A percentile compares a stretch with the other conserved stretches of the same genome.
Conservation (phyloP, 2,797 vertebrate species). For the Danio choprae region DNA sequence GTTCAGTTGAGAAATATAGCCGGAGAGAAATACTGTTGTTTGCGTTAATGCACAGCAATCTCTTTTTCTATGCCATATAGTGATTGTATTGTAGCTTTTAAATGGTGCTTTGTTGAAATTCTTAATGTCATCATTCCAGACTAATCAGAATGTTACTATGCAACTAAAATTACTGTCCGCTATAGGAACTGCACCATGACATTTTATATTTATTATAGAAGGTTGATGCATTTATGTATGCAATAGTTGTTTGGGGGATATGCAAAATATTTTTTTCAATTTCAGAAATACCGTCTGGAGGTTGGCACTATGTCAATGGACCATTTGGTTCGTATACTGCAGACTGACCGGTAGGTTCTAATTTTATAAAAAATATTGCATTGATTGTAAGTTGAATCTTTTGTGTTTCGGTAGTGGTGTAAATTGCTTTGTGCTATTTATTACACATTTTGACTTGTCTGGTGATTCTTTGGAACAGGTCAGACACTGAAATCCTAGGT, state of each 20-base stretch:
- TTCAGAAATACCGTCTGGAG: conserved; percentile 94
- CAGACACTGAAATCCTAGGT: conserved; percentile 98
- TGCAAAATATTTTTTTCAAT: background rate
- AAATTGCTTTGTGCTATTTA: background rate
- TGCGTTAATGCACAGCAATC: background rate
- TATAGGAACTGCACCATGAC: background rate
- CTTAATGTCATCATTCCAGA: background rate
- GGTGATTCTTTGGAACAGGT: conserved; percentile 73
- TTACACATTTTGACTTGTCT: background rate
- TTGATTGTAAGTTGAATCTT: background rate
- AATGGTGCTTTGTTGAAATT: no score
- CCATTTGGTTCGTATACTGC: conserved; percentile 90
- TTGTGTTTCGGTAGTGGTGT: background rate
- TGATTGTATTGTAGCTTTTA: background rate
- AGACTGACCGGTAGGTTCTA: conserved; percentile 90
- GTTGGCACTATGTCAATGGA: conserved; percentile 96
- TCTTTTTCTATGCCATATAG: background rate
- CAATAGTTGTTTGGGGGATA: background rate
- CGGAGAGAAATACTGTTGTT: background rate
- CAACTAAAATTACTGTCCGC: conserved; percentile 7
- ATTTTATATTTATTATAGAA: no score
- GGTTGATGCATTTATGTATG: no score
- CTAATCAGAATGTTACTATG: background rate
- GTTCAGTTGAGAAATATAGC: background rate
- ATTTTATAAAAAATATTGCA: background rate